These are phyloP conservation scores for Pseudoips prasinana DNA, from an alignment of 2,888 invertebrate genomes.

Conservation along the genomic window DNA sequence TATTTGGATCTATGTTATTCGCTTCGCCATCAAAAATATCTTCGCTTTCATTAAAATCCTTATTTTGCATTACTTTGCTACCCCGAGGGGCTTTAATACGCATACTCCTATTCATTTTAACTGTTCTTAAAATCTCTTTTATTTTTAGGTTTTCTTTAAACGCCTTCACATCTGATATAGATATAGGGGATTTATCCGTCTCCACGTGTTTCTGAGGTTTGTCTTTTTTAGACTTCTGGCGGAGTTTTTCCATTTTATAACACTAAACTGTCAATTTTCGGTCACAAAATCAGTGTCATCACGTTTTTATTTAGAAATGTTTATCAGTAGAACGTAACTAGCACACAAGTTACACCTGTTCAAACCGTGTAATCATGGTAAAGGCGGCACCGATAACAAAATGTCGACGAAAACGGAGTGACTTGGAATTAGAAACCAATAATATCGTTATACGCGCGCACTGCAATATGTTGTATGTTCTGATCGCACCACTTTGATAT, in stretches of 20 bases:
- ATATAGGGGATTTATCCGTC: constrained; percentile 49
- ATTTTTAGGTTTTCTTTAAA: constrained; percentile 71
- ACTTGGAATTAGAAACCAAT: constrained; percentile 35
- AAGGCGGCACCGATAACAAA: constrained; percentile 56
- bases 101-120: constrained; percentile 73
- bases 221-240: constrained; percentile 61
- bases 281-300: constrained; percentile 24
- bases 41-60: constrained; percentile 59
- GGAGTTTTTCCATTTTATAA: constrained; percentile 63
- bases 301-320: constrained; percentile 32
- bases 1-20: constrained; percentile 19
- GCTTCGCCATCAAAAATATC: constrained; percentile 45
- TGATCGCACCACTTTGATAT: constrained; percentile 23
- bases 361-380: constrained; percentile 60
- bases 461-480: constrained; percentile 21
- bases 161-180: constrained; percentile 59
- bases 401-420: constrained; percentile 45
- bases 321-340: constrained; percentile 43
- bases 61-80: constrained; percentile 63
- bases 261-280: too few relatives aligned
- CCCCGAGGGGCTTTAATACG: constrained; percentile 62
- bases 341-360: constrained; percentile 59
- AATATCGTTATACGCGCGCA: constrained; percentile 18
- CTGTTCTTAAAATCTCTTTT: constrained; percentile 66
- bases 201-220: constrained; percentile 48